Evolutionary conservation across 2,888 invertebrate genomes (phyloP).

Genomic region (Stomorhina lunata): DNA sequence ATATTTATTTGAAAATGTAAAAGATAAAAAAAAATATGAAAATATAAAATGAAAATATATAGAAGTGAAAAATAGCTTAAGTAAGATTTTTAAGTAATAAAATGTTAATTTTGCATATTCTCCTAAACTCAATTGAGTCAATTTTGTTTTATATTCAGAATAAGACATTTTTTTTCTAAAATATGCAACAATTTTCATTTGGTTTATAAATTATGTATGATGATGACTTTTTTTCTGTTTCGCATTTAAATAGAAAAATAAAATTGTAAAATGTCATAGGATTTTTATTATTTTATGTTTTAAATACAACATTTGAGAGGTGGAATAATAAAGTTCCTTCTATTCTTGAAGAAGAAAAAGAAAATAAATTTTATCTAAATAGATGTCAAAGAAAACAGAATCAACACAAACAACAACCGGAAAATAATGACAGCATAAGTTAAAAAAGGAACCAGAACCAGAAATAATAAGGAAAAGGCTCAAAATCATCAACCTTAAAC

Average conservation of each 20-base stretch:
- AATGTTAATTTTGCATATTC: too few species aligned
- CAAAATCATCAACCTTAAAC: constrained; percentile 12
- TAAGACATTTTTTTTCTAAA: too few species aligned
- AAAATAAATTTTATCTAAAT: constrained; percentile 47
- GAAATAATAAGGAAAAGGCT: constrained; percentile 11
- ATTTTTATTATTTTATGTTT: background rate
- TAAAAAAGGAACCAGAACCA: too few species aligned
- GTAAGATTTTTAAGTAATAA: too few species aligned
- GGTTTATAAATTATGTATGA: background rate
- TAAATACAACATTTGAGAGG: background rate
- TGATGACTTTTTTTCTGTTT: background rate
- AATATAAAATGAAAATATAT: background rate
- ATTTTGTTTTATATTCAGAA: too few species aligned
- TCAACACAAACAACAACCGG: constrained; percentile 1
- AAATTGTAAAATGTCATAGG: constrained; percentile 14
- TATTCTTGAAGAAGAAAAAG: too few species aligned
- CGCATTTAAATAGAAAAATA: background rate
- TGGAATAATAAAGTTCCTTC: too few species aligned
- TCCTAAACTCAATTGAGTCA: background rate
- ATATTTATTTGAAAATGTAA: constrained; percentile 33
- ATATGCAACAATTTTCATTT: constrained; percentile 45
- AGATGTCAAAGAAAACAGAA: constrained; percentile 34
- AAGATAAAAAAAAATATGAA: too few species aligned
- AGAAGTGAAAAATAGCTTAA: background rate
- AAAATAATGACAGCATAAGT: background rate